Evolutionary conservation across 2,888 invertebrate species (phyloP).

Genomic region (Dasysyrphus tricinctus): DNA sequence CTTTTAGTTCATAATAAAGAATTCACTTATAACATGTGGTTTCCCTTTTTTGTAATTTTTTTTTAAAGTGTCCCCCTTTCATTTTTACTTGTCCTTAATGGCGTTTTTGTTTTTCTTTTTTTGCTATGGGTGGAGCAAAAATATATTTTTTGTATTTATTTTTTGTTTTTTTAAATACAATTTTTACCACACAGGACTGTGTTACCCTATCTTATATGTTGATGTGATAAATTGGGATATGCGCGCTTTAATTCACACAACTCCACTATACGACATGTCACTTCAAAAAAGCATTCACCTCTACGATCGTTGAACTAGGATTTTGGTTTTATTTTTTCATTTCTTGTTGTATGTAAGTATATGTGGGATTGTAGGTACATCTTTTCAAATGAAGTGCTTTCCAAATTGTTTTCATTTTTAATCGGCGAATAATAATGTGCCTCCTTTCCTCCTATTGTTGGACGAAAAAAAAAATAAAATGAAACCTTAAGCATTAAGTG

Average conservation of each 20-base stretch:
- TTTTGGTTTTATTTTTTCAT: conserved; percentile 17
- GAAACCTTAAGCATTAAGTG: conserved; percentile 12
- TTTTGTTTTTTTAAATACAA: neutral
- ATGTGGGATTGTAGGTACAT: neutral
- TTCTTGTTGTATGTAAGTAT: neutral
- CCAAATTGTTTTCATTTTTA: conserved; percentile 28
- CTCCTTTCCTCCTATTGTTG: neutral
- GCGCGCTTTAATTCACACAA: conserved; percentile 16
- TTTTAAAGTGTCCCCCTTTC: neutral
- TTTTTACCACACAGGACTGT: neutral
- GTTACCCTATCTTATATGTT: conserved; percentile 8
- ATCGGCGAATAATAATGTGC: conserved; percentile 18
- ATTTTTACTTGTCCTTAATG: neutral
- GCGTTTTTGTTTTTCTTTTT: neutral
- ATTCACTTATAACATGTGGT: neutral
- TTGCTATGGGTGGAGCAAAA: conserved; percentile 13
- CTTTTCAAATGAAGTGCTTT: conserved; percentile 16
- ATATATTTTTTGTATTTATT: neutral
- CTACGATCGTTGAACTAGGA: conserved; percentile 31
- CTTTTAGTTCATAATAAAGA: neutral
- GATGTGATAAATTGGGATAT: conserved; percentile 24
- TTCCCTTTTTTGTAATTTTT: neutral
- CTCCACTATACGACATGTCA: conserved; percentile 17
- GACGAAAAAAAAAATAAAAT: conserved; percentile 1
- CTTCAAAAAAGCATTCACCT: conserved; percentile 30